Base-by-base conservation (phyloP, 1,140 invertebrate species). In the Psilanteris sp. region DNA sequence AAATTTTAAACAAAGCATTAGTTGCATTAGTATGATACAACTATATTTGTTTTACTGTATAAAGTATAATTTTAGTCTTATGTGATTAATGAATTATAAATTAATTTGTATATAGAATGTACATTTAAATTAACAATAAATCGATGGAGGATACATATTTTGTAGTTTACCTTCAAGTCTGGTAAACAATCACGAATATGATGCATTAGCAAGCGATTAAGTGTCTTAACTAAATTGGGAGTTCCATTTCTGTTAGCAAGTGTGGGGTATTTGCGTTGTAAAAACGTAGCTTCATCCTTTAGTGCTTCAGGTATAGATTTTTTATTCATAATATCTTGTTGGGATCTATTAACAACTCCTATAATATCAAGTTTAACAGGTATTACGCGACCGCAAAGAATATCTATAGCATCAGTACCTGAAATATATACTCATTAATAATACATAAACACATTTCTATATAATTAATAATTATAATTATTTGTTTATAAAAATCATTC, bases 311-410 rank as follows among this genome's bases (percentile, higher is more conserved):
- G 84, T 79, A 94, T 94, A 95, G 16, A 98, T 98, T 72, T 98
- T 96, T 96, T 96, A 82, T 96, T 95, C 67, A 96, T 94, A 76
- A 99, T 99, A 87, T 99, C 97, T 84, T 97, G 95, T 85, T 99
- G 98, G 76, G 97, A 99, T 81, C 98, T 90, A 90, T 99, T 99
- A 1, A 99, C 97, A 1, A 99, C 97, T 62, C 98, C 98, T 81
- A 99, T 97, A 77, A 99, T 99, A 31, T 98, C 98, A 11, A 99
- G 89, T 89, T 99, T 99, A 0, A 99, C 97, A 15, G 98, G 98
- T 83, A 99, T 99, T 1, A 99, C 95, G 64, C 96, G 91, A 0
- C 98, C 98, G 88, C 96, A 98, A 11, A 99, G 89, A 59, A 99
- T 97, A 84, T 99, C 98, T 86, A 99, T 97, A 0, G 98, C 98